These are phyloP conservation scores for Dipodomys stephensi DNA, from an alignment of 2,113 vertebrate genomes.

Conservation along the genomic window DNA sequence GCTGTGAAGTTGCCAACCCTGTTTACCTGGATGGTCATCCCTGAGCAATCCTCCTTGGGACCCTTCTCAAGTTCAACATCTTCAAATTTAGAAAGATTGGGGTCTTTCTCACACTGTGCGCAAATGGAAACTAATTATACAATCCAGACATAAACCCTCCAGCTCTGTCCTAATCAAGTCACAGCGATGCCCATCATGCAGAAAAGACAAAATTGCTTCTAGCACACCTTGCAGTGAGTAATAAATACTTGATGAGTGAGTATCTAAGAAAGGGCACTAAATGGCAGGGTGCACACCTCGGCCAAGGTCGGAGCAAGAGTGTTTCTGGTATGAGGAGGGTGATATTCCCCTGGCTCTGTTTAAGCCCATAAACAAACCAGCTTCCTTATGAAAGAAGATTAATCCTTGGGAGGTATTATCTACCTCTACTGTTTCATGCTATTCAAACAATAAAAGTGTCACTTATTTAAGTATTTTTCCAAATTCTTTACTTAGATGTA, in stretches of 20 bases:
- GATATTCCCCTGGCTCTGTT: background rate
- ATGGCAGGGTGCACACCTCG: background rate
- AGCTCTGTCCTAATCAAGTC: conserved; percentile 57
- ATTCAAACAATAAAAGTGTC: background rate
- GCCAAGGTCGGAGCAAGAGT: conserved; percentile 56
- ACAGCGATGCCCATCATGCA: conserved; percentile 48
- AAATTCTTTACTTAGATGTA: background rate
- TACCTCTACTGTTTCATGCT: background rate
- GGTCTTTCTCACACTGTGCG: background rate
- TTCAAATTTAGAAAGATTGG: conserved; percentile 40
- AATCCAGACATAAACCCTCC: conserved; percentile 51
- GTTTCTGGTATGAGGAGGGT: background rate
- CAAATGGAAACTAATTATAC: conserved; percentile 51
- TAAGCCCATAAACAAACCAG: background rate
- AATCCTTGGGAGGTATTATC: background rate
- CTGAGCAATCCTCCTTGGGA: background rate
- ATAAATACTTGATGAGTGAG: conserved; percentile 72
- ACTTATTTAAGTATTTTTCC: background rate
- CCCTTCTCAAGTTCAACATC: conserved; percentile 1
- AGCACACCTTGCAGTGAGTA: conserved; percentile 66
- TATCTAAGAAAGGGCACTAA: conserved; percentile 50
- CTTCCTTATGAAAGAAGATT: background rate
- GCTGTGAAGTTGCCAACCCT: background rate
- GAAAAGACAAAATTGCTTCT: conserved; percentile 70
- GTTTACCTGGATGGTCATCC: background rate